Evolutionary conservation across 92 coral and sea anemone species (phyloP).

Genomic region (Umimayanthus chanpuru): DNA sequence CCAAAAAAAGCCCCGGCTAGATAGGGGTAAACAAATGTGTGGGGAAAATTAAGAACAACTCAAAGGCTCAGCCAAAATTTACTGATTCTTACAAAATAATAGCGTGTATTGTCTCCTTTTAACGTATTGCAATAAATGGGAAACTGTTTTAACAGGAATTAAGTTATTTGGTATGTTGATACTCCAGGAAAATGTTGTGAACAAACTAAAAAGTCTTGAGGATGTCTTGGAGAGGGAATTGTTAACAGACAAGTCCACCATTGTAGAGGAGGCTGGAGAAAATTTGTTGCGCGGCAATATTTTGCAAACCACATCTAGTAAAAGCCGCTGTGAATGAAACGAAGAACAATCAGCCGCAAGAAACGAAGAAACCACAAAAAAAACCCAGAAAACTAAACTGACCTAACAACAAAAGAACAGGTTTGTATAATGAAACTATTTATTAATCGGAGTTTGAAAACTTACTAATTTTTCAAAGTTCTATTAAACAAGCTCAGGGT

Average conservation of each 20-base stretch:
- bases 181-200: slow-evolving; percentile 10
- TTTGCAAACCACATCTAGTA: slow-evolving; percentile 3
- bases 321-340: slow-evolving; percentile 8
- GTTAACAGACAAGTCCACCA: slow-evolving; percentile 7
- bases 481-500: too few species aligned
- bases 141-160: background rate
- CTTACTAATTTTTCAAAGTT: too few species aligned
- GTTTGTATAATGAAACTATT: background rate
- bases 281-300: slow-evolving; percentile 24
- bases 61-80: too few species aligned
- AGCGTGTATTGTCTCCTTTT: background rate
- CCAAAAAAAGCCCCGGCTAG: too few species aligned
- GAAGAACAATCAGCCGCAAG: background rate
- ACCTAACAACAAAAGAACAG: slow-evolving; percentile 7
- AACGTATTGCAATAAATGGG: too few species aligned
- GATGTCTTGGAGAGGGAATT: slow-evolving; percentile 31
- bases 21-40: too few species aligned
- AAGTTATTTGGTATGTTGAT: too few species aligned
- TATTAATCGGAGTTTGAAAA: too few species aligned
- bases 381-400: background rate
- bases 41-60: too few species aligned
- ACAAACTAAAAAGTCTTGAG: slow-evolving; percentile 21
- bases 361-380: background rate
- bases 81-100: too few species aligned
- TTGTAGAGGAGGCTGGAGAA: slow-evolving; percentile 32